A percentile compares a stretch with the other conserved stretches of the same genome.
Evolutionary conservation across 2,797 vertebrate species (phyloP).

Genomic region (Poecilia velifera): DNA sequence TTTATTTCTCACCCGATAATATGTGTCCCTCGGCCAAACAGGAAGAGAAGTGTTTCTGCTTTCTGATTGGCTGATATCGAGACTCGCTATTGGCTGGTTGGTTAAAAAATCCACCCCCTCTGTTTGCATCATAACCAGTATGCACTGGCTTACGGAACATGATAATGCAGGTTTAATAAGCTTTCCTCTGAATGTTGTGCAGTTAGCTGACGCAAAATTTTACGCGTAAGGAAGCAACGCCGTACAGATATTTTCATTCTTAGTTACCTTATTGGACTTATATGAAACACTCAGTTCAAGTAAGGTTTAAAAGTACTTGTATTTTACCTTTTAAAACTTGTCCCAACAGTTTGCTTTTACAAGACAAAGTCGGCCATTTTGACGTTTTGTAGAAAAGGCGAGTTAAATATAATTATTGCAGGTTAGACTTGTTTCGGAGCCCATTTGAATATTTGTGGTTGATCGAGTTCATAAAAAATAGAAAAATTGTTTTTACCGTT

Average conservation of each 20-base stretch:
- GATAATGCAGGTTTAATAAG: neutral
- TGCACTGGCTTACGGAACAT: neutral
- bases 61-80: conserved; percentile 58
- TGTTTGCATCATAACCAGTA: neutral
- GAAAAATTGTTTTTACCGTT: no score
- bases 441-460: neutral
- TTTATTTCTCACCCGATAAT: conserved; percentile 58
- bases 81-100: conserved; percentile 54
- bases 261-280: neutral
- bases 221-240: neutral
- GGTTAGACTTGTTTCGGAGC: neutral
- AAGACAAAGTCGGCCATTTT: neutral
- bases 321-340: neutral
- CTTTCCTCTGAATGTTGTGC: neutral
- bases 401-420: neutral
- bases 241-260: neutral
- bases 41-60: conserved; percentile 54
- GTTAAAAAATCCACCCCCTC: neutral
- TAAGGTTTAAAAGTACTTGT: neutral
- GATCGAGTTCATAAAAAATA: no score
- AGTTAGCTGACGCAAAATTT: neutral
- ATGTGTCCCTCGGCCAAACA: conserved; percentile 56
- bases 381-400: neutral
- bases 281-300: neutral
- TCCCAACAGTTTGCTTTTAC: neutral